Evolutionary conservation across 2,888 invertebrate genomes (phyloP), one percentile per base, ranked within the genome.

Genomic region (Agrochola litura): DNA sequence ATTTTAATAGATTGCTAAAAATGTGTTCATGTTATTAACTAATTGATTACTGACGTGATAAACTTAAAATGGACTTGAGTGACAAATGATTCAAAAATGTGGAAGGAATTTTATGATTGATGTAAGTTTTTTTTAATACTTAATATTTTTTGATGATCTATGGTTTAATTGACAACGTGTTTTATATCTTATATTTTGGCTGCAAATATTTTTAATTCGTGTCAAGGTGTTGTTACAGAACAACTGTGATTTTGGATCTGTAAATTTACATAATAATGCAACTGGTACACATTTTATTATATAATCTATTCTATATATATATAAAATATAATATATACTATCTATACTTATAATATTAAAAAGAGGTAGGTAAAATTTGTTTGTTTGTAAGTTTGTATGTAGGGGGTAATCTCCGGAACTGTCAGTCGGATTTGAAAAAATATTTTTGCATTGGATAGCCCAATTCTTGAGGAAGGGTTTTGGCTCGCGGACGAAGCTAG

Each of bases 71-170:
- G 25, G 49, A 72, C 22, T 73, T 72, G 10, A 58, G 79, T 85
- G 85, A 81, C 49, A 73, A 66, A 63, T 65, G 2, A 16, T 70
- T 12, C 6, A 68, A 81, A 81, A 61, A 87, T 85, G 72, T 73
- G 82, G 58, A 73, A 52, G 67, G 66, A 78, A 49, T 78, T 70
- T 54, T 58, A 61, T 76, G 56, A 81, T 73, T 79, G 41, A 79
- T 49, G 82, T 85, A 77, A 87, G 85, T 85, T 74, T 64, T 73
- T 73, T 52, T 41, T 6, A n/a, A 16, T 8, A 52, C 37, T 37
- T 49, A 25, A 22, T 61, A 16, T 37, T 37, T 54, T 25, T 46
- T 54, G 12, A 37, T 81, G 25, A 76, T 46, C 5, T 58, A 30
- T 54, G 25, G 14, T 63, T 82, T 64, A 25, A 30, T 37, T 56